Evolutionary conservation across 1,140 invertebrate species (phyloP), one percentile per base, ranked within the genome.

Genomic region (Trichomalopsis sarcophagae): DNA sequence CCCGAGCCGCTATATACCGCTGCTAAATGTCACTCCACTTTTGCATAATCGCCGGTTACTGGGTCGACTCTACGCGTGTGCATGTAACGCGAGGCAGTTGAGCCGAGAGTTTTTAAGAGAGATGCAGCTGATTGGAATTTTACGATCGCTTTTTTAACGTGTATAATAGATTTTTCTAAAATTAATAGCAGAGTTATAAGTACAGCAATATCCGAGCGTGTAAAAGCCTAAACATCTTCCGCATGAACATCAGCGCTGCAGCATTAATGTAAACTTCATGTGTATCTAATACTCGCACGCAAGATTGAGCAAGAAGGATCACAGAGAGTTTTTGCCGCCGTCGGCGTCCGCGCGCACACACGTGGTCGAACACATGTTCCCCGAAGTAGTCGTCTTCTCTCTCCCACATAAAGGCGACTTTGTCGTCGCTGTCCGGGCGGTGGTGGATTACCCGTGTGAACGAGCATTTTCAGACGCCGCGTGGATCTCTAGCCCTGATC

Each of bases 311-410:
- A 62, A 62, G 55, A 62, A 62, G 55, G 55, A 62, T 62, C 55
- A 62, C 21, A 44, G 21, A 3, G 21, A n/a, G 21, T 17, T 62
- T 62, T 62, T 62, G 14, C 6, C 55, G 5, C 6, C 17, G 4
- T n/a, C 55, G 17, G 6, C 55, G 0, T n/a, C 17, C 17, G 2
- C 62, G 66, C 66, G 21, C 55, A 21, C 50, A 27, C 77, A 80
- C 77, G 62, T 71, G 36, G 68, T 47, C n/a, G 55, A 73, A 30
- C 44, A 73, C 27, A 73, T 81, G 79, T 71, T 14, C 68, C 11
- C 17, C 55, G 55, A 62, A 62, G 55, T 21, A 62, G 21, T n/a
- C 40, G 36, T 23, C 36, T 68, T 44, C 23, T 1, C 23, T 1
- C 68, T 44, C 78, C 23, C 62, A 80, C 10, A 68, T 10, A 80